These are phyloP conservation scores for Liparis tanakae DNA, from an alignment of 2,797 vertebrate species.

Conservation along the genomic window DNA sequence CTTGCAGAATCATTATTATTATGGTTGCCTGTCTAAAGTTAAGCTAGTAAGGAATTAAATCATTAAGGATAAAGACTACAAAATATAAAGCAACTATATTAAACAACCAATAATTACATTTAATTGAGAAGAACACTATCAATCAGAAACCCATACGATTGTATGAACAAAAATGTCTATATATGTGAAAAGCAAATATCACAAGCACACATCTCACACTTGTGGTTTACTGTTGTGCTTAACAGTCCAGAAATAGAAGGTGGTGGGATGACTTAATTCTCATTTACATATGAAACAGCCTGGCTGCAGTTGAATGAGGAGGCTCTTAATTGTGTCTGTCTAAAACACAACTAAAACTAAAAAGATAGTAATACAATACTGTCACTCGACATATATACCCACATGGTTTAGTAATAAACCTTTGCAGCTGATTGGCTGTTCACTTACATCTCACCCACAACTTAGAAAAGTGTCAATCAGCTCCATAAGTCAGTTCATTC, in stretches of 20 bases:
- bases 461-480: neutral
- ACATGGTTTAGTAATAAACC: neutral
- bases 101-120: neutral
- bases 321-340: slow-evolving; percentile 46
- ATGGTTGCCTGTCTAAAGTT: neutral
- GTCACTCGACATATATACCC: neutral
- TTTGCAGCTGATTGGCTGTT: neutral
- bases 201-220: slow-evolving; percentile 5
- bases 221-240: slow-evolving; percentile 34
- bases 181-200: slow-evolving; percentile 1
- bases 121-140: neutral
- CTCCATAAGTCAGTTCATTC: neutral
- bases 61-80: neutral
- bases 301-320: slow-evolving; percentile 38
- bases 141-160: neutral
- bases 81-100: neutral
- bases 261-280: slow-evolving; percentile 51
- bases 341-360: slow-evolving; percentile 35
- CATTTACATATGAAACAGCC: slow-evolving; percentile 60
- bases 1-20: neutral
- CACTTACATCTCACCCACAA: neutral
- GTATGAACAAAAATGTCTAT: neutral
- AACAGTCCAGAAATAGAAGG: slow-evolving; percentile 46
- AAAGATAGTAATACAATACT: neutral
- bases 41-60: neutral